Evolutionary conservation across 1,140 invertebrate species (phyloP).

Genomic region (Bombus pascuorum): DNA sequence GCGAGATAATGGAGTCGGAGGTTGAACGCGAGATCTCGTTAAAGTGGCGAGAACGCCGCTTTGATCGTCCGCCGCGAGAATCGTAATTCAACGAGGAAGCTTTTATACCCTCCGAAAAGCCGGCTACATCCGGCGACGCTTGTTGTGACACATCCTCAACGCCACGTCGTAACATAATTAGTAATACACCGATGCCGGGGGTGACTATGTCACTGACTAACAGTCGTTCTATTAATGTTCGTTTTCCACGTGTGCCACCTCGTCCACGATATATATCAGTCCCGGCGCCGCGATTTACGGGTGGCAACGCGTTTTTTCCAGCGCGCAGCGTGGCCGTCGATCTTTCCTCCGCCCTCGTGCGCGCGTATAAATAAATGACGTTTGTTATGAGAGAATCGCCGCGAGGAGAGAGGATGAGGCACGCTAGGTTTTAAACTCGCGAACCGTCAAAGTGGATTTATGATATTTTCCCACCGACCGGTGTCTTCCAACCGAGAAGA

Average conservation of each 20-base stretch:
- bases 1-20: neutral
- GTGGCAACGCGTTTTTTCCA: slow-evolving; percentile 39
- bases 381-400: slow-evolving; percentile 68
- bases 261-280: slow-evolving; percentile 42
- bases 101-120: slow-evolving; percentile 41
- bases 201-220: slow-evolving; percentile 37
- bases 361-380: slow-evolving; percentile 74
- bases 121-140: slow-evolving; percentile 50
- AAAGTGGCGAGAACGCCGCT: slow-evolving; percentile 9
- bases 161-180: slow-evolving; percentile 63
- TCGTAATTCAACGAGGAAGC: slow-evolving; percentile 40
- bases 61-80: slow-evolving; percentile 17
- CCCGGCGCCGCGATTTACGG: slow-evolving; percentile 54
- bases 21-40: neutral
- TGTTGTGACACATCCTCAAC: slow-evolving; percentile 59
- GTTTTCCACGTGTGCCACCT: slow-evolving; percentile 54
- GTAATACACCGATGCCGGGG: slow-evolving; percentile 41
- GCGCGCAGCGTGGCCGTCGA: slow-evolving; percentile 52
- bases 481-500: slow-evolving; percentile 16
- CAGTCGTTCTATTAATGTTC: slow-evolving; percentile 66
- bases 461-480: slow-evolving; percentile 75
- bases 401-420: slow-evolving; percentile 54
- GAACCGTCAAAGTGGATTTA: slow-evolving; percentile 80
- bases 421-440: slow-evolving; percentile 68
- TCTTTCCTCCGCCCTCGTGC: slow-evolving; percentile 43